phyloP scores from a whole-genome alignment of 1,140 invertebrate species.

The Drosophila insularis region DNA sequence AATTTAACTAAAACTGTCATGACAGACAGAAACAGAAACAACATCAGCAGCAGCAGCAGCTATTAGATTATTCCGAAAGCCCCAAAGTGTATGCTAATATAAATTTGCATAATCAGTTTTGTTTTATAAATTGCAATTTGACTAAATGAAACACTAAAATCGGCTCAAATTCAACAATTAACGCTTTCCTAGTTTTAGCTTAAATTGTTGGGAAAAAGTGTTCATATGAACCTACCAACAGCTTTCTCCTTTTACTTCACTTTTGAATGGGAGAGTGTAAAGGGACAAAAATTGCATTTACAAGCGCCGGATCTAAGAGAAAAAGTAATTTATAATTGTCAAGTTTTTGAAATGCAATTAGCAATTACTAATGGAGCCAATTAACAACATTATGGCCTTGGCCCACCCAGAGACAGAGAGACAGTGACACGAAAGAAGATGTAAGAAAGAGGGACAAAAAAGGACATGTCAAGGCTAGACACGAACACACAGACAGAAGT shows the following conservation, averaged over 20 bases:
- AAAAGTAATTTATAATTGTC: slow-evolving; percentile 77
- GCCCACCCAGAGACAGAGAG: not conserved
- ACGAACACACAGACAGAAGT: not conserved
- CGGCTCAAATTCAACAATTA: slow-evolving; percentile 47
- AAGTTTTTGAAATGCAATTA: slow-evolving; percentile 73
- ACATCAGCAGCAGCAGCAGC: not conserved
- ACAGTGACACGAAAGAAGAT: not conserved
- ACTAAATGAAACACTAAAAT: slow-evolving; percentile 8
- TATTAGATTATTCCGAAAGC: not conserved
- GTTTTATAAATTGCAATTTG: slow-evolving; percentile 15
- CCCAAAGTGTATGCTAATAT: slow-evolving; percentile 27
- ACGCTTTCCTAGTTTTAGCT: slow-evolving; percentile 53
- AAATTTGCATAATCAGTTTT: slow-evolving; percentile 58
- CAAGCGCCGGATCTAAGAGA: slow-evolving; percentile 33
- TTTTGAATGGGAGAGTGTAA: not conserved
- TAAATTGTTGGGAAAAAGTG: not conserved
- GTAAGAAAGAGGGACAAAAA: slow-evolving; percentile 6
- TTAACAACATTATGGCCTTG: slow-evolving; percentile 45
- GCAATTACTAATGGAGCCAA: slow-evolving; percentile 66
- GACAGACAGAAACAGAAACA: not conserved
- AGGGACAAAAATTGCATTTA: slow-evolving; percentile 44
- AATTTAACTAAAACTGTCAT: slow-evolving; percentile 1
- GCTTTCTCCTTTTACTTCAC: not conserved
- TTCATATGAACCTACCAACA: not conserved
- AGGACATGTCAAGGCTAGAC: slow-evolving; percentile 34